Evolutionary conservation across 2,888 invertebrate species (phyloP).

Genomic region (Volucella inflata): DNA sequence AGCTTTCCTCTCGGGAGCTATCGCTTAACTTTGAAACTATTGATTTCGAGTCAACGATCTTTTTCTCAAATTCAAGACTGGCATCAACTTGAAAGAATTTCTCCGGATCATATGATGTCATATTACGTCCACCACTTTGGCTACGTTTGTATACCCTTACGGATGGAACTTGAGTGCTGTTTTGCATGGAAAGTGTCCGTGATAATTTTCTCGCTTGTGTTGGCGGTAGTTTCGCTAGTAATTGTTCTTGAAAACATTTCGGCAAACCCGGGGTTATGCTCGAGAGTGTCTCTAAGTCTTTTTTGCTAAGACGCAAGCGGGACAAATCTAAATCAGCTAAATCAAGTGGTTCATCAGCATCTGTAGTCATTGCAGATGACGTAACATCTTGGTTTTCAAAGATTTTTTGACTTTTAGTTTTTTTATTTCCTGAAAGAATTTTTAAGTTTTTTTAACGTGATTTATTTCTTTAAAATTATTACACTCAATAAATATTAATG

Average conservation of each 20-base stretch:
- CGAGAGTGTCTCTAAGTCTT: constrained; percentile 88
- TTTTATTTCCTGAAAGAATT: constrained; percentile 76
- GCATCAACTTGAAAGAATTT: constrained; percentile 33
- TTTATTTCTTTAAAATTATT: neutral
- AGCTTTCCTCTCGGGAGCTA: constrained; percentile 66
- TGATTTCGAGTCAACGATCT: constrained; percentile 33
- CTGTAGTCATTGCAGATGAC: constrained; percentile 34
- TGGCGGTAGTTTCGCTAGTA: constrained; percentile 88
- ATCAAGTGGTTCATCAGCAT: constrained; percentile 83
- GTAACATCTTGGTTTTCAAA: constrained; percentile 39
- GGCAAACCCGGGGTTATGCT: constrained; percentile 89
- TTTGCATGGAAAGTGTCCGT: constrained; percentile 86
- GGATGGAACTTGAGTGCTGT: constrained; percentile 74
- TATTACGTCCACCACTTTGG: constrained; percentile 83
- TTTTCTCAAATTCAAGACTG: constrained; percentile 38
- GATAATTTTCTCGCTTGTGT: constrained; percentile 88
- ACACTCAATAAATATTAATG: constrained; percentile 17
- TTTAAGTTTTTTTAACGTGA: constrained; percentile 6
- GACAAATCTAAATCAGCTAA: constrained; percentile 88
- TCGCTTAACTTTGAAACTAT: constrained; percentile 40
- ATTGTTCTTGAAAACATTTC: constrained; percentile 88
- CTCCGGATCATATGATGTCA: constrained; percentile 51
- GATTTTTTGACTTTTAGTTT: constrained; percentile 62
- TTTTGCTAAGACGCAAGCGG: constrained; percentile 88
- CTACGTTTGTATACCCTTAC: constrained; percentile 82